Evolutionary conservation across 2,888 invertebrate genomes (phyloP), one percentile per base, ranked within the genome.

Genomic region (Drosophila neotestacea): DNA sequence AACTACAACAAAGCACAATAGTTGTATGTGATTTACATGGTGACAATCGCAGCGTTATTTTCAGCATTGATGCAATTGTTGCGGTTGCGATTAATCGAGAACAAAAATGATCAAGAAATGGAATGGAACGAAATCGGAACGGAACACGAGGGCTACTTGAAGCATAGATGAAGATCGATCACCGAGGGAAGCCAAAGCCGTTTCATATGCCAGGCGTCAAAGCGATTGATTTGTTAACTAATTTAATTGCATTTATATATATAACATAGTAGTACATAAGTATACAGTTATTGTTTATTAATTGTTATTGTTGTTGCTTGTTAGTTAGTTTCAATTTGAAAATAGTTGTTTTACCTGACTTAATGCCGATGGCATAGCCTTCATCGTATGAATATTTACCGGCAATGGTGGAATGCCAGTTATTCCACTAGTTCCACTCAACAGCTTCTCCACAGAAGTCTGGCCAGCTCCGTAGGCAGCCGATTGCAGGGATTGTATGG

Each of bases 401-500:
- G 93, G 92, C 85, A 92, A 90, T 77, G 90, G 90, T 83, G 93
- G 92, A 84, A 91, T 92, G 86, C 92, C 90, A 85, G 91, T 89
- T 66, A 92, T 90, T 81, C 91, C 92, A 92, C 90, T 88, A 86
- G 93, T 89, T 92, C 93, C 91, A 92, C 93, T 91, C 91, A 93
- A 78, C 91, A 93, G 90, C 92, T 93, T 92, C 77, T 92, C 92
- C 90, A 93, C 90, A 90, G 93, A 73, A 88, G 93, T 75, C 91
- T 90, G 85, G 50, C 90, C 93, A 91, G 87, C 67, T 9, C 80
- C 79, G 36, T 77, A 77, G 68, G 88, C 85, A 46, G 91, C 83
- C 65, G 90, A 78, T 79, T 95, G 95, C 81, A 95, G 94, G 64
- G 91, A 86, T 78, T 92, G 92, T 79, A 95, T 92, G 69, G 94